phyloP scores from a whole-genome alignment of 2,888 invertebrate species.

The Andrena haemorrhoa region DNA sequence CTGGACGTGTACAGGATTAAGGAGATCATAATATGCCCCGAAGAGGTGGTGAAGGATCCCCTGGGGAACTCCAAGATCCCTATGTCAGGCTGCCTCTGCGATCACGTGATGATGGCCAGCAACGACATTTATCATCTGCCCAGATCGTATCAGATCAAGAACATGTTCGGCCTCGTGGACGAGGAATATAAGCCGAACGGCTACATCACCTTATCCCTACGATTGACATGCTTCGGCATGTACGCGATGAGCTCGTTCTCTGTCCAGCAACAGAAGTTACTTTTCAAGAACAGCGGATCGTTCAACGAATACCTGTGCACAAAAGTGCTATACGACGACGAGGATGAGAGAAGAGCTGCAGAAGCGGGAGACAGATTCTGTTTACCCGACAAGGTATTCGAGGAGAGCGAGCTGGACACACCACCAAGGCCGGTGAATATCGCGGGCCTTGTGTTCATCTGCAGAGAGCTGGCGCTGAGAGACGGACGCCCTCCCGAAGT shows the following conservation, averaged over 20 bases:
- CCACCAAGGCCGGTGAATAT: constrained; percentile 45
- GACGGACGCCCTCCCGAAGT: constrained; percentile 35
- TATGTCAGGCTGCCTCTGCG: constrained; percentile 60
- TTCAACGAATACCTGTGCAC: constrained; percentile 58
- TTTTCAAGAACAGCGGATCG: constrained; percentile 51
- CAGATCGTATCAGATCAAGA: constrained; percentile 47
- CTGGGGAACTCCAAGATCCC: constrained; percentile 53
- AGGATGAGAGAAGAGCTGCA: constrained; percentile 46
- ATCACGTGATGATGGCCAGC: constrained; percentile 53
- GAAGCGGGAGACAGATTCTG: constrained; percentile 49
- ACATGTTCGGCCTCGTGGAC: constrained; percentile 56
- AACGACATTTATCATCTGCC: constrained; percentile 54
- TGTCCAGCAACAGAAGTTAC: constrained; percentile 30
- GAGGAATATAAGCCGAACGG: constrained; percentile 42
- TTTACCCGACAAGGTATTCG: constrained; percentile 12
- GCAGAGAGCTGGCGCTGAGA: constrained; percentile 35
- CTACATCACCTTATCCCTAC: constrained; percentile 37
- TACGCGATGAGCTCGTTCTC: constrained; percentile 19
- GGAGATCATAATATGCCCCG: constrained; percentile 42
- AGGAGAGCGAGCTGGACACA: constrained; percentile 52
- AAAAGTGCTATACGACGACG: constrained; percentile 48
- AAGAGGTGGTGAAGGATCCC: constrained; percentile 46
- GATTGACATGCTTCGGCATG: constrained; percentile 48
- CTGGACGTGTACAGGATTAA: constrained; percentile 60
- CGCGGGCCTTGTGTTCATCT: constrained; percentile 37